Percentiles rank a stretch among this genome's conserved stretches.
phyloP scores from a whole-genome alignment of 2,797 vertebrate species.

The Vultur gryphus region DNA sequence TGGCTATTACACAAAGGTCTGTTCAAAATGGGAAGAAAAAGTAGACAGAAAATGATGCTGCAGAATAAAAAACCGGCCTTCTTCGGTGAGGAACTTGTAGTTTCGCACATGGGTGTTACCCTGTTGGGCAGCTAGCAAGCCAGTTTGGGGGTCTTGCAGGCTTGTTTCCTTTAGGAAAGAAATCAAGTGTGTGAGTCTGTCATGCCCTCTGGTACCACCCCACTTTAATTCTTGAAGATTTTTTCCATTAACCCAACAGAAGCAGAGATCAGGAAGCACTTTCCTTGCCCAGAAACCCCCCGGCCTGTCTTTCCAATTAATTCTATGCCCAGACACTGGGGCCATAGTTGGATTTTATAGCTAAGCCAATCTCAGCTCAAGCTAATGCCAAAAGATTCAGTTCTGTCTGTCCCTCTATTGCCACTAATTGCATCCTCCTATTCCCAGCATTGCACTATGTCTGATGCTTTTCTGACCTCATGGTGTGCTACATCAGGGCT shows the following conservation, averaged over 20 bases:
- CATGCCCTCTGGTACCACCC: not conserved
- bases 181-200: not conserved
- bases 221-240: not conserved
- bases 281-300: not conserved
- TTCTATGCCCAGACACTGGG: not conserved
- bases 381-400: not conserved
- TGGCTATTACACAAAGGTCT: not conserved
- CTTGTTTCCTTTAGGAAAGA: not conserved
- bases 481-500: not conserved
- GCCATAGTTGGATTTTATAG: not conserved
- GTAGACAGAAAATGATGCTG: not conserved
- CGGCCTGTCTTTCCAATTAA: not conserved
- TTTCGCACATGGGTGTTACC: not conserved
- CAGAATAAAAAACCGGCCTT: not conserved
- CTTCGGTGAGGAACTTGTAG: not conserved
- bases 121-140: not conserved
- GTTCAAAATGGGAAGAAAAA: not conserved
- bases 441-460: accelerated
- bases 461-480: not conserved
- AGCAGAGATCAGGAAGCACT: not conserved
- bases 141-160: not conserved
- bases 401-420: not conserved
- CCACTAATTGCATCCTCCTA: not conserved
- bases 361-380: not conserved
- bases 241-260: not conserved